Evolutionary conservation across 1,140 invertebrate genomes (phyloP).

Genomic region (Saccostrea echinata): DNA sequence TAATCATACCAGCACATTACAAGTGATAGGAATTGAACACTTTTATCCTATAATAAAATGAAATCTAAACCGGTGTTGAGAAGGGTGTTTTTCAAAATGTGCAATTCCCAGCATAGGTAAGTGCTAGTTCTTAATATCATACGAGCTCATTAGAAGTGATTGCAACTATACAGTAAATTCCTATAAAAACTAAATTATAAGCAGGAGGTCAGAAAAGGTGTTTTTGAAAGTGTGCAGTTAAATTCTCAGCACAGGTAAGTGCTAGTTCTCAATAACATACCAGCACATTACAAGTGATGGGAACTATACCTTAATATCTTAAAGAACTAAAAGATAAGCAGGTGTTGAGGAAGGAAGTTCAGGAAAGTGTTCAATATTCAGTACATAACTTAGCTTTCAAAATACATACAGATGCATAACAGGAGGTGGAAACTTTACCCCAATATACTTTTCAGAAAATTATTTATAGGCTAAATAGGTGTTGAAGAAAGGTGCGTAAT

Average conservation of each 20-base stretch:
- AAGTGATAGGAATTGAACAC: background rate
- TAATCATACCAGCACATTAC: slow-evolving; percentile 49
- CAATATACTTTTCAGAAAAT: too few species aligned
- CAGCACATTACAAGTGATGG: slow-evolving; percentile 42
- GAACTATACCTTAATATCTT: too few species aligned
- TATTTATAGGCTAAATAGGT: too few species aligned
- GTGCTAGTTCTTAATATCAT: slow-evolving; percentile 47
- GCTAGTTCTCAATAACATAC: slow-evolving; percentile 52
- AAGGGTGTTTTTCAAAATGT: background rate
- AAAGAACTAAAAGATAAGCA: too few species aligned
- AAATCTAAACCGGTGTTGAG: background rate
- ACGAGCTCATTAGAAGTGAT: slow-evolving; percentile 10
- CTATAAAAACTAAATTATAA: too few species aligned
- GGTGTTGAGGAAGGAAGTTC: too few species aligned
- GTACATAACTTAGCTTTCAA: too few species aligned
- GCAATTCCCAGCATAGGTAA: slow-evolving; percentile 47
- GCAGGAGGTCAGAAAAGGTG: background rate
- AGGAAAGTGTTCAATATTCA: too few species aligned
- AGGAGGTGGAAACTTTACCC: background rate
- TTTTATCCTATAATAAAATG: too few species aligned
- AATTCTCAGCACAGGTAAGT: slow-evolving; percentile 59
- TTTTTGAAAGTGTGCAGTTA: background rate
- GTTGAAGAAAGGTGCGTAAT: background rate
- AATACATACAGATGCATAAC: too few species aligned
- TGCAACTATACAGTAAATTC: background rate